Evolutionary conservation across 2,888 invertebrate genomes (phyloP), one percentile per base, ranked within the genome.

Genomic region (Altica lythri): DNA sequence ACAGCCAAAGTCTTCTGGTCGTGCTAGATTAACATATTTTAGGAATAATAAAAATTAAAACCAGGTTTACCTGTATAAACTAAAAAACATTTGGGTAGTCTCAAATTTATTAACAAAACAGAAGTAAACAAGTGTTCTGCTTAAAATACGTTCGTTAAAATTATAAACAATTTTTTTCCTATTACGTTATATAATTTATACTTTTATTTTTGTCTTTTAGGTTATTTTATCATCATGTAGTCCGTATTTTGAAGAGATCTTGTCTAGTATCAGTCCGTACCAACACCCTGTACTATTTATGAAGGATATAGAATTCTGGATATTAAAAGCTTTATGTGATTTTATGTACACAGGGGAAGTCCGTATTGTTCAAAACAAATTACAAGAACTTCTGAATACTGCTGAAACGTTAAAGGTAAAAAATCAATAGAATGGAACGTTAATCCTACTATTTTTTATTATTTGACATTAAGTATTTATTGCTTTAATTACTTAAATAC

Each of bases 311-410:
- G 75, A 77, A 17, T 80, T 77, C 66, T 79, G 79, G 77, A 77
- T 79, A 44, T 66, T 81, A n/a, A 77, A 78, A 63, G 75, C 77
- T 1, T 65, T 81, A 2, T 77, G 80, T 19, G 78, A 79, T 61
- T 81, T 80, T 63, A 80, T 81, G 79, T 81, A 81, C 67, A 72
- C 76, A 1, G 80, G 80, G 1, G 80, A 80, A 68, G 78, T 80
- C 0, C 77, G 78, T 59, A 77, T 81, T 10, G 72, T 73, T 37
- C 79, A 80, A 59, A 74, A 75, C 40, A 75, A 77, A 60, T 63
- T 81, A 18, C 73, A 78, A 17, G 74, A 75, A 38, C 66, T 80
- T n/a, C 66, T 80, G 6, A 72, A 74, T 19, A 78, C 78, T 3
- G 81, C 80, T 0, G 78, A 79, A 63, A 69, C 73, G 2, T 67